phyloP scores from a whole-genome alignment of 2,888 invertebrate species.

The Cheilosia impressa region DNA sequence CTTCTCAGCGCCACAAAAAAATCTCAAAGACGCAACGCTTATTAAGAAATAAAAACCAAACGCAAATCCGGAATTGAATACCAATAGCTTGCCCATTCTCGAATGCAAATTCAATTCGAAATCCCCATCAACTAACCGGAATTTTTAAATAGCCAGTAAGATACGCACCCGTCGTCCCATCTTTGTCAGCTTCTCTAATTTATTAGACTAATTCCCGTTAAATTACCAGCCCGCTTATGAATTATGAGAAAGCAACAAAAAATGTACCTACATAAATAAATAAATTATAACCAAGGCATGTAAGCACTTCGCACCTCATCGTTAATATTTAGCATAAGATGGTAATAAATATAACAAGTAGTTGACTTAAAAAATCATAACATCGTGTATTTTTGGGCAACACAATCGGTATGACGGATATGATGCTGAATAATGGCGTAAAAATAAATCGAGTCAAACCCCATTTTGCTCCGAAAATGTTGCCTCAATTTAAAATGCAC shows the following conservation, averaged over 20 bases:
- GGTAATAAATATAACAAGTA: slow-evolving; percentile 52
- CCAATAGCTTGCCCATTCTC: slow-evolving; percentile 5
- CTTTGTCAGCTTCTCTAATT: slow-evolving; percentile 22
- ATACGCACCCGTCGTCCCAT: background rate
- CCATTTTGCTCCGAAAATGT: slow-evolving; percentile 9
- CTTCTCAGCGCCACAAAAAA: background rate
- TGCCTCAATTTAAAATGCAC: slow-evolving; percentile 41
- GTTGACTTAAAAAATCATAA: slow-evolving; percentile 35
- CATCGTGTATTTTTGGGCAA: slow-evolving; percentile 5
- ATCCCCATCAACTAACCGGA: slow-evolving; percentile 19
- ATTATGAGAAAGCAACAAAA: slow-evolving; percentile 25
- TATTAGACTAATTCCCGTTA: slow-evolving; percentile 53
- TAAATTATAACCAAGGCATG: slow-evolving; percentile 16
- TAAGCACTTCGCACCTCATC: slow-evolving; percentile 61
- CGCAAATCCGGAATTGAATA: slow-evolving; percentile 25
- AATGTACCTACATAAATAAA: slow-evolving; percentile 23
- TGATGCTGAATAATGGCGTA: slow-evolving; percentile 58
- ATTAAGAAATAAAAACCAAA: slow-evolving; percentile 44
- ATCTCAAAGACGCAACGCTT: background rate
- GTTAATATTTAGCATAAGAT: slow-evolving; percentile 50
- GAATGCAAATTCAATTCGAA: slow-evolving; percentile 35
- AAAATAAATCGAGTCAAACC: slow-evolving; percentile 32
- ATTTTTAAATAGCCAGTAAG: slow-evolving; percentile 6
- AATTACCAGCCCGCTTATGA: slow-evolving; percentile 26
- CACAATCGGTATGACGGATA: slow-evolving; percentile 33